Percentiles rank a stretch among this genome's conserved stretches.
These are phyloP conservation scores for Urocyon cinereoargenteus DNA, from an alignment of 2,797 vertebrate species.

Conservation along the genomic window DNA sequence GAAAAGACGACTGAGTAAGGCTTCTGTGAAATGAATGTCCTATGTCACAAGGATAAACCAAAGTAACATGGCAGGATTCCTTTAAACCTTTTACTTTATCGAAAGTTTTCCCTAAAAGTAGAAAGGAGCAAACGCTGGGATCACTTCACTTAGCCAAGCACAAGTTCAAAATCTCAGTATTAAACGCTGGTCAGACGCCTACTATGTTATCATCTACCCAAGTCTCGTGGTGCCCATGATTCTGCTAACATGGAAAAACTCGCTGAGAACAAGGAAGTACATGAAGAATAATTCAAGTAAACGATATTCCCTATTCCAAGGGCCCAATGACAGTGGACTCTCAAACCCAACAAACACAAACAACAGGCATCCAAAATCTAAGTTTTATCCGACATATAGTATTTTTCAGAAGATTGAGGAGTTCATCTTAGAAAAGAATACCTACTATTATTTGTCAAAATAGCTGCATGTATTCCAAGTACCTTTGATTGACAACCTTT, in stretches of 20 bases:
- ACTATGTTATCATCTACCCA: background rate
- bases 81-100: slow-evolving; percentile 43
- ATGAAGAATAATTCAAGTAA: slow-evolving; percentile 21
- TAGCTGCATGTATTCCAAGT: background rate
- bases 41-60: background rate
- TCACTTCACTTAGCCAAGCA: slow-evolving; percentile 27
- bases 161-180: slow-evolving; percentile 30
- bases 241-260: background rate
- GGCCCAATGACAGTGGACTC: background rate
- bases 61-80: background rate
- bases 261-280: background rate
- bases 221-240: background rate
- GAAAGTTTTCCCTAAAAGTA: slow-evolving; percentile 29
- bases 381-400: background rate
- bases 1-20: slow-evolving; percentile 35
- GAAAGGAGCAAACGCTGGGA: background rate
- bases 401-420: background rate
- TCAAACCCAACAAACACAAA: slow-evolving; percentile 40
- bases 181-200: background rate
- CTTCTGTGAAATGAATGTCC: background rate
- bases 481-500: slow-evolving; percentile 40
- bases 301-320: background rate
- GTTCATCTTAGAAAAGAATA: background rate
- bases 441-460: background rate
- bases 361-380: background rate